Conservation (phyloP, 2,888 invertebrate genomes). For the Ormyrus rosae region DNA sequence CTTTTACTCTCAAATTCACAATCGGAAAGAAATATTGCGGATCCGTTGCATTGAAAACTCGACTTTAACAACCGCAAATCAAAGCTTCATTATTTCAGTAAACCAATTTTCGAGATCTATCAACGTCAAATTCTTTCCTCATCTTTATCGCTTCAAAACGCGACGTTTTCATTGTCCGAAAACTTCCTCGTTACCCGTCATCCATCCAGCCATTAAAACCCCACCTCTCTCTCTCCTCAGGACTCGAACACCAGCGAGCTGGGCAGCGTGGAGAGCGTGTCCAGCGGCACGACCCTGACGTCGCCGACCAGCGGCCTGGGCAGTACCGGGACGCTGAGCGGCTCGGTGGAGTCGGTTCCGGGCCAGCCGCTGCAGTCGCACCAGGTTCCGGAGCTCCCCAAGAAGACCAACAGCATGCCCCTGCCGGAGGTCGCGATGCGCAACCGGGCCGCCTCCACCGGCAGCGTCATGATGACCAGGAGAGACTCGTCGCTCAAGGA, state of each 20-base stretch:
- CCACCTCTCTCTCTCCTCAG: constrained; percentile 56
- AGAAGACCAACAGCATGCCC: constrained; percentile 64
- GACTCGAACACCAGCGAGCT: constrained; percentile 70
- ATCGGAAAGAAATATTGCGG: too few species aligned
- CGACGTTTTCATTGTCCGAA: too few species aligned
- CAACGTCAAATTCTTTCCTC: too few species aligned
- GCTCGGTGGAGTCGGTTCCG: constrained; percentile 70
- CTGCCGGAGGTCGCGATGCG: constrained; percentile 72
- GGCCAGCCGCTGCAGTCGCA: constrained; percentile 15
- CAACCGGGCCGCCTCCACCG: constrained; percentile 75
- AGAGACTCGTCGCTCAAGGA: constrained; percentile 68
- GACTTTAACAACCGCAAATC: too few species aligned
- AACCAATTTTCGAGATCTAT: too few species aligned
- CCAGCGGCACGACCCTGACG: constrained; percentile 69
- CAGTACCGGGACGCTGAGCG: constrained; percentile 63
- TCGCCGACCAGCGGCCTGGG: constrained; percentile 64
- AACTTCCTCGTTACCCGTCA: too few species aligned
- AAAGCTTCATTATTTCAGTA: too few species aligned
- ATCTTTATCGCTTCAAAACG: too few species aligned
- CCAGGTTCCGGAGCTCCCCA: constrained; percentile 31
- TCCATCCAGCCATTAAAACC: too few species aligned
- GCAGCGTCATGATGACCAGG: constrained; percentile 71
- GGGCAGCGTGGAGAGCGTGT: constrained; percentile 71
- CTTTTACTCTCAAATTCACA: too few species aligned
- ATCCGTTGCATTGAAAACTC: too few species aligned